Conservation (phyloP, 2,797 vertebrate species). For the Pagetopsis macropterus region DNA sequence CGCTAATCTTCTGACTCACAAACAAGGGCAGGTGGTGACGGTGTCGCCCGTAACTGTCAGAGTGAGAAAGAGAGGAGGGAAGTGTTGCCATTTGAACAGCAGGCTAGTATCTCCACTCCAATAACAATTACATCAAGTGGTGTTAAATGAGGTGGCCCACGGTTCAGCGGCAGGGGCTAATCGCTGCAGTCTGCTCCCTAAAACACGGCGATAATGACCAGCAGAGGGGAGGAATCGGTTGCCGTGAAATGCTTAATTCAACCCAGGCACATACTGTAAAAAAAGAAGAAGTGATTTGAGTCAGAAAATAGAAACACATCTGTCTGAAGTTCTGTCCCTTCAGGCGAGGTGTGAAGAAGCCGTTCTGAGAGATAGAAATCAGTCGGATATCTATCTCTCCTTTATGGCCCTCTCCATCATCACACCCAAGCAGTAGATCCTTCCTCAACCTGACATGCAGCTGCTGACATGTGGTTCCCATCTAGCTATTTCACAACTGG, state of each 20-base stretch:
- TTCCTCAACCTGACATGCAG: constrained; percentile 54
- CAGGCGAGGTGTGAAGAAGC: constrained; percentile 15
- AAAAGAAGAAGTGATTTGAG: constrained; percentile 15
- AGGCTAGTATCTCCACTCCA: constrained; percentile 67
- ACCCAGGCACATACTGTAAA: constrained; percentile 39
- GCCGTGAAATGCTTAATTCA: constrained; percentile 50
- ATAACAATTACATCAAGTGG: constrained; percentile 76
- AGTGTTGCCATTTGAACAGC: constrained; percentile 53
- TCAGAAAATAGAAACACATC: constrained; percentile 54
- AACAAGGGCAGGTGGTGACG: constrained; percentile 19
- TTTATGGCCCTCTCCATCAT: constrained; percentile 68
- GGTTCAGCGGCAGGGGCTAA: constrained; percentile 75
- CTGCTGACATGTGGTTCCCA: constrained; percentile 72
- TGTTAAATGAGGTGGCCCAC: constrained; percentile 77
- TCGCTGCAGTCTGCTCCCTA: constrained; percentile 74
- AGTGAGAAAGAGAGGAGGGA: constrained; percentile 26
- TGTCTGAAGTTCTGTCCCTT: constrained; percentile 39
- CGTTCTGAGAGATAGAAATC: constrained; percentile 49
- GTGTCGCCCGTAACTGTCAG: constrained; percentile 29
- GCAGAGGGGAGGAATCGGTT: constrained; percentile 43
- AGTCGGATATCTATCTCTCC: constrained; percentile 43
- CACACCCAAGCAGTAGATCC: constrained; percentile 65
- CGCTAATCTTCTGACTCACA: constrained; percentile 16
- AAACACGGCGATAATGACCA: constrained; percentile 63
- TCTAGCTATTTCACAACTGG: constrained; percentile 47